Evolutionary conservation across 1,140 invertebrate genomes (phyloP).

Genomic region (Carposina sasakii): DNA sequence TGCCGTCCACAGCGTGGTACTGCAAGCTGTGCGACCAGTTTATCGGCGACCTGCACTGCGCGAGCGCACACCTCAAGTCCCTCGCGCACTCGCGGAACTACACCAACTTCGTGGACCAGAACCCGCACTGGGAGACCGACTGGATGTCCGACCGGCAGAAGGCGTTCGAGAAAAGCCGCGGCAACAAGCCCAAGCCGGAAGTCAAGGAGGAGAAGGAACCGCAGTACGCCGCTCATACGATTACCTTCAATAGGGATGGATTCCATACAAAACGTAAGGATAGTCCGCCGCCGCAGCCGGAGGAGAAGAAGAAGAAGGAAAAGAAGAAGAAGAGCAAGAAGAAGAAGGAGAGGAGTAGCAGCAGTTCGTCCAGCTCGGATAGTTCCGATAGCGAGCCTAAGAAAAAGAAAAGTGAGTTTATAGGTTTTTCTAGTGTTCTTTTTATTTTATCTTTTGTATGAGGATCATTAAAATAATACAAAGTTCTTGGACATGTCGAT

Average conservation of each 20-base stretch:
- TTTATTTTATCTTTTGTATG: too few relatives aligned
- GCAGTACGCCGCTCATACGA: conserved; percentile 58
- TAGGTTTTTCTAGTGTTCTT: too few relatives aligned
- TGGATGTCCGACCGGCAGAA: conserved; percentile 87
- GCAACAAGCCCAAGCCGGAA: conserved; percentile 16
- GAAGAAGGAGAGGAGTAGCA: conserved; percentile 63
- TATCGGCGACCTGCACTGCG: conserved; percentile 90
- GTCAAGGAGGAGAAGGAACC: conserved; percentile 25
- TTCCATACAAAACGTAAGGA: conserved; percentile 65
- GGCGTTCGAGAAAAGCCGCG: conserved; percentile 73
- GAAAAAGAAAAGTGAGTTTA: conserved; percentile 52
- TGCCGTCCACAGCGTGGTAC: conserved; percentile 90
- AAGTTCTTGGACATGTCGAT: too few relatives aligned
- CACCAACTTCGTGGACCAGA: conserved; percentile 82
- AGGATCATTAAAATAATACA: too few relatives aligned
- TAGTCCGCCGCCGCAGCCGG: conserved; percentile 23
- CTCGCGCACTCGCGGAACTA: conserved; percentile 84
- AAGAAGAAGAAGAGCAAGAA: conserved; percentile 76
- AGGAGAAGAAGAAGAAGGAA: conserved; percentile 74
- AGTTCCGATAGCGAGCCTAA: conserved; percentile 67
- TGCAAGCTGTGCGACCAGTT: conserved; percentile 89
- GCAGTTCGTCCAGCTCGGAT: conserved; percentile 65
- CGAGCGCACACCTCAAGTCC: conserved; percentile 87
- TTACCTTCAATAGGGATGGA: conserved; percentile 64
- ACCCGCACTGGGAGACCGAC: conserved; percentile 88